These are phyloP conservation scores for Amyelois transitella DNA, from an alignment of 1,140 invertebrate genomes.

Conservation along the genomic window DNA sequence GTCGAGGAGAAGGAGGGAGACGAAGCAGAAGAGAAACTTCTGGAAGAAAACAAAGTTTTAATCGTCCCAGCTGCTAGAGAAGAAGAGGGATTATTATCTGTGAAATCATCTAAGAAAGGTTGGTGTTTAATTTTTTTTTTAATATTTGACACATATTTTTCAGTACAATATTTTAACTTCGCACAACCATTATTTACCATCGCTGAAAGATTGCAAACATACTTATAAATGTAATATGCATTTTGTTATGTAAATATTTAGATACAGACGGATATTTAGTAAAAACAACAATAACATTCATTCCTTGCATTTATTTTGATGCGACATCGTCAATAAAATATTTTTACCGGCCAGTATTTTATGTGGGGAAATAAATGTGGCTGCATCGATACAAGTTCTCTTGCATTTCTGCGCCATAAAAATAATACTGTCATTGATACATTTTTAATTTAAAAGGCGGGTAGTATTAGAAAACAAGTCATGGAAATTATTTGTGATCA, in stretches of 20 bases:
- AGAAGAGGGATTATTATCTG: conserved; percentile 32
- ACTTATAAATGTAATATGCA: too few species aligned
- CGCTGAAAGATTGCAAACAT: too few species aligned
- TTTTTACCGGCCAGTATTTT: background rate
- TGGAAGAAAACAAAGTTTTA: conserved; percentile 30
- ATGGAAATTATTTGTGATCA: background rate
- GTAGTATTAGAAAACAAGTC: background rate
- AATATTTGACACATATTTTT: too few species aligned
- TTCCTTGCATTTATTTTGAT: background rate
- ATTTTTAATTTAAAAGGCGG: background rate
- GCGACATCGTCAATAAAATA: background rate
- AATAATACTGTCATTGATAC: background rate
- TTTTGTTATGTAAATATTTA: too few species aligned
- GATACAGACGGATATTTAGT: too few species aligned
- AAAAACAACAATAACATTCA: too few species aligned
- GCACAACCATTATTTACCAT: too few species aligned
- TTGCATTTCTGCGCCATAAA: background rate
- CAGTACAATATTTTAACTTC: too few species aligned
- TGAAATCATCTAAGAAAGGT: conserved; percentile 61
- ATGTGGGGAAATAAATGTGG: background rate
- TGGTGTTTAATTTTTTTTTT: conserved; percentile 13
- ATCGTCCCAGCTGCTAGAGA: conserved; percentile 22
- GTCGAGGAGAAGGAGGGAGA: conserved; percentile 33
- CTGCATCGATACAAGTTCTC: too few species aligned
- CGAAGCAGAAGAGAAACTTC: conserved; percentile 47